These are phyloP conservation scores for Euspilapteryx auroguttella DNA, from an alignment of 2,888 invertebrate genomes.

Conservation along the genomic window DNA sequence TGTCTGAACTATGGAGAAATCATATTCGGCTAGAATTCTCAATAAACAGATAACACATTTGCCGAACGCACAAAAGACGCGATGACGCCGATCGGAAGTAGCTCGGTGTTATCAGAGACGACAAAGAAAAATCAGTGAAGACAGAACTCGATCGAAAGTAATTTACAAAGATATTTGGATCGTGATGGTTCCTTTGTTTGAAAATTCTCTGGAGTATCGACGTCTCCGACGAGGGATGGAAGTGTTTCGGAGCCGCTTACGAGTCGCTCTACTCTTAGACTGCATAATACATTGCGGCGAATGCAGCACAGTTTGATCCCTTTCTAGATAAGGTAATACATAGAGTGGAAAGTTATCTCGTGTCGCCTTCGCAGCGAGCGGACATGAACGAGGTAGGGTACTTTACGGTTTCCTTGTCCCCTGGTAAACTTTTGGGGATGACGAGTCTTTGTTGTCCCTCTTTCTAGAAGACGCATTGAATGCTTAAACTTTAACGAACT, in stretches of 20 bases:
- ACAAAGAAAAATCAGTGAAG: too few relatives aligned
- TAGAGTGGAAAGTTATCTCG: constrained; percentile 46
- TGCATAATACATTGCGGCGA: constrained; percentile 58
- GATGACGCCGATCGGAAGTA: too few relatives aligned
- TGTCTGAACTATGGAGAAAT: too few relatives aligned
- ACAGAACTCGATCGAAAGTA: constrained; percentile 25
- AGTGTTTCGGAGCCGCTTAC: constrained; percentile 52
- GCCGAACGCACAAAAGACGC: too few relatives aligned
- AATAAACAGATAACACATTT: too few relatives aligned
- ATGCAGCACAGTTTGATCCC: constrained; percentile 58
- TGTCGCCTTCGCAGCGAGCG: constrained; percentile 14
- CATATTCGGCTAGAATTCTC: too few relatives aligned
- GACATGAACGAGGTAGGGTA: constrained; percentile 34
- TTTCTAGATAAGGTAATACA: constrained; percentile 55
- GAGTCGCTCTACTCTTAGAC: constrained; percentile 31
- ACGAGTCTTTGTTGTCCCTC: constrained; percentile 14
- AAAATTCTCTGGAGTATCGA: constrained; percentile 36
- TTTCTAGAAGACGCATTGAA: too few relatives aligned
- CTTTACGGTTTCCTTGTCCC: constrained; percentile 39
- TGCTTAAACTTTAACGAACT: too few relatives aligned
- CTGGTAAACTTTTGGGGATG: constrained; percentile 49
- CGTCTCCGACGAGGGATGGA: constrained; percentile 24
- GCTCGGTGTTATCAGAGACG: too few relatives aligned
- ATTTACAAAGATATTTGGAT: constrained; percentile 31
- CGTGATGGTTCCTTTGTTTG: constrained; percentile 27